A percentile compares a stretch with the other conserved stretches of the same genome.
phyloP scores from a whole-genome alignment of 2,113 vertebrate genomes.

The Oncorhynchus clarkii region DNA sequence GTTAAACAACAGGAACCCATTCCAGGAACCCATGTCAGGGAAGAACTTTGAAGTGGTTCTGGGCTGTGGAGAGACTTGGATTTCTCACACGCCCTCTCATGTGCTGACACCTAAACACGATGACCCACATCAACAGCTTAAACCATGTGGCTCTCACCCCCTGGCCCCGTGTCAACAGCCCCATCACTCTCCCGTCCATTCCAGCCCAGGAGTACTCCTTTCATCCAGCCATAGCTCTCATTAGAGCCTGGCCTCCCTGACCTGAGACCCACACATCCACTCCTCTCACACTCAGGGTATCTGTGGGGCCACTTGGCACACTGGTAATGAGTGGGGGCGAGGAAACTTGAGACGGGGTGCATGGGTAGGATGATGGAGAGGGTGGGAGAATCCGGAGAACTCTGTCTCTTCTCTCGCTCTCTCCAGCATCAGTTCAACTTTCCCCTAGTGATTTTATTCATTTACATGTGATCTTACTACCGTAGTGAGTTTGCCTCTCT shows the following conservation, averaged over 20 bases:
- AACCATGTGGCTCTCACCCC: neutral
- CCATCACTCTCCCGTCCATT: slow-evolving; percentile 14
- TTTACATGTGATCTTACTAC: neutral
- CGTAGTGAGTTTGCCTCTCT: neutral
- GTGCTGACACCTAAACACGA: slow-evolving; percentile 21
- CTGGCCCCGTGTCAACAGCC: slow-evolving; percentile 7
- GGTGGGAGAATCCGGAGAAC: neutral
- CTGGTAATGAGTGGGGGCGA: slow-evolving; percentile 57
- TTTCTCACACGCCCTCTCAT: neutral
- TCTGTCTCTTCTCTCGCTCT: neutral
- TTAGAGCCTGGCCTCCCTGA: slow-evolving; percentile 32
- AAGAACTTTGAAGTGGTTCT: slow-evolving; percentile 25
- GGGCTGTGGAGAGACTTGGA: neutral
- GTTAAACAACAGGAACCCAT: neutral
- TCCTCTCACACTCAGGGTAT: slow-evolving; percentile 4
- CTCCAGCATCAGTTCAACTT: neutral
- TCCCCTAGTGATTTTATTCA: neutral
- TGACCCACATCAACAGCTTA: neutral
- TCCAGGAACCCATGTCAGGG: neutral
- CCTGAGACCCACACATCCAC: slow-evolving; percentile 8
- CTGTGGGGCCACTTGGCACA: slow-evolving; percentile 47
- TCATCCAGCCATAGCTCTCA: slow-evolving; percentile 39
- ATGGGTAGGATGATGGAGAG: neutral
- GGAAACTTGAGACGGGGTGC: slow-evolving; percentile 40
- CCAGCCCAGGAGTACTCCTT: slow-evolving; percentile 18